These are phyloP conservation scores for Calonectris borealis DNA, from an alignment of 2,113 vertebrate genomes.

Conservation along the genomic window DNA sequence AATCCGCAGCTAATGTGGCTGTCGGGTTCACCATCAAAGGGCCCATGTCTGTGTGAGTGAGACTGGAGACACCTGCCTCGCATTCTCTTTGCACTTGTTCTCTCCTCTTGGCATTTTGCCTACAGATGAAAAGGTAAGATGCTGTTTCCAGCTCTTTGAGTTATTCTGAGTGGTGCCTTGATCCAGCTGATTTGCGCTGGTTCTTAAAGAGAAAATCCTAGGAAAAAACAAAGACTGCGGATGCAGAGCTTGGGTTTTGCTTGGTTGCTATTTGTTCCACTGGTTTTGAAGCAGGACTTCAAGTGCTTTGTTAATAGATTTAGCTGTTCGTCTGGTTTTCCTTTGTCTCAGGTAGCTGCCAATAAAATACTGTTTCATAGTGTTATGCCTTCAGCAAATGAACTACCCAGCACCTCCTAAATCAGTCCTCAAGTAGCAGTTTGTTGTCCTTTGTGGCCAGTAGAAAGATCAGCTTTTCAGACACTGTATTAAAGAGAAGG, in stretches of 20 bases:
- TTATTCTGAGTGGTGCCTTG: neutral
- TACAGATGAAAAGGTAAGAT: slow-evolving; percentile 31
- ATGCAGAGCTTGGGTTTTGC: neutral
- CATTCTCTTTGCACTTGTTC: neutral
- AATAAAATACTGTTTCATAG: neutral
- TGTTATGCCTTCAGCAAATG: neutral
- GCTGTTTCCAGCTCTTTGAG: slow-evolving; percentile 34
- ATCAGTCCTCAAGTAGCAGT: neutral
- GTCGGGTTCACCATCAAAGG: slow-evolving; percentile 15
- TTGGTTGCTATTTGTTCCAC: neutral
- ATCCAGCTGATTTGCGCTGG: neutral
- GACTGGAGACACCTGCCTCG: neutral
- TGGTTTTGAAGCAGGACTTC: neutral
- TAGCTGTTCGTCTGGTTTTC: neutral
- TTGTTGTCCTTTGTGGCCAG: neutral
- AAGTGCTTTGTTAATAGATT: neutral
- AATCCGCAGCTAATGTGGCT: neutral
- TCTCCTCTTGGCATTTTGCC: slow-evolving; percentile 4
- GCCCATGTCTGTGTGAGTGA: neutral
- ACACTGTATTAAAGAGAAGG: neutral
- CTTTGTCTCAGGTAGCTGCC: slow-evolving; percentile 8
- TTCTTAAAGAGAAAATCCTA: slow-evolving; percentile 9
- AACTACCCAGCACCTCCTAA: neutral
- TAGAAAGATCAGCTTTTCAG: neutral
- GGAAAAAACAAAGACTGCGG: neutral